A percentile compares a stretch with the other conserved stretches of the same genome.
These are phyloP conservation scores for Gymnoscopelus braueri DNA, from an alignment of 2,797 vertebrate species.

Conservation along the genomic window DNA sequence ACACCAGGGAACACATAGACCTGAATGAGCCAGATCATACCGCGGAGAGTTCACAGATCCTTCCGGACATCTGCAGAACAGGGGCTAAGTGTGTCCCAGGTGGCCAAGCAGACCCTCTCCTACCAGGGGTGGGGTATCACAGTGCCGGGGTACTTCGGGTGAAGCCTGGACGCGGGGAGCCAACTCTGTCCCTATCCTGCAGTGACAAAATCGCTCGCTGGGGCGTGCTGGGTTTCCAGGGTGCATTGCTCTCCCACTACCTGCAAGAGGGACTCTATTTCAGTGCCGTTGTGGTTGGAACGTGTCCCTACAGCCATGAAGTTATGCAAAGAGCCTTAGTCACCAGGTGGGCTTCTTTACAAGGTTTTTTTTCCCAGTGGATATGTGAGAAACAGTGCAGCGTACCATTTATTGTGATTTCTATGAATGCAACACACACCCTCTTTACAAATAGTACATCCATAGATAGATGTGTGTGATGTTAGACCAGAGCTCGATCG, in stretches of 20 bases:
- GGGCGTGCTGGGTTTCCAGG: conserved; percentile 92
- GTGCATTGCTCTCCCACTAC: conserved; percentile 92
- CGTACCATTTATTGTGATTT: too few species aligned
- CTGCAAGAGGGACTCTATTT: conserved; percentile 89
- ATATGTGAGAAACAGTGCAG: too few species aligned
- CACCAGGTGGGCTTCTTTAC: conserved; percentile 74
- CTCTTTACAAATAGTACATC: too few species aligned
- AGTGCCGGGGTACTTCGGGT: conserved; percentile 84
- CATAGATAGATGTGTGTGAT: too few species aligned
- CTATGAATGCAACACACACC: too few species aligned
- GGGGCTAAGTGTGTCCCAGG: conserved; percentile 93
- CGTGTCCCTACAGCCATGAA: conserved; percentile 86
- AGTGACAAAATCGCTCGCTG: conserved; percentile 96
- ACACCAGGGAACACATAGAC: not conserved
- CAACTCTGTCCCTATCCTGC: conserved; percentile 92
- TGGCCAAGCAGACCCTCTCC: conserved; percentile 74
- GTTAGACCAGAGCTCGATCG: too few species aligned
- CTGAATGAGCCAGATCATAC: not conserved
- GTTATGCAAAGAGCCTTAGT: conserved; percentile 87
- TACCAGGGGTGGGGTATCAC: conserved; percentile 85
- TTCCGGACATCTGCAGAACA: conserved; percentile 87
- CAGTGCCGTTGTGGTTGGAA: conserved; percentile 86
- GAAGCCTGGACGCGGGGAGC: conserved; percentile 93
- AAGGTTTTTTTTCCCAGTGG: too few species aligned
- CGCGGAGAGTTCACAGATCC: not conserved